These are phyloP conservation scores for Synanthedon myopaeformis DNA, from an alignment of 2,888 invertebrate genomes.

Conservation along the genomic window DNA sequence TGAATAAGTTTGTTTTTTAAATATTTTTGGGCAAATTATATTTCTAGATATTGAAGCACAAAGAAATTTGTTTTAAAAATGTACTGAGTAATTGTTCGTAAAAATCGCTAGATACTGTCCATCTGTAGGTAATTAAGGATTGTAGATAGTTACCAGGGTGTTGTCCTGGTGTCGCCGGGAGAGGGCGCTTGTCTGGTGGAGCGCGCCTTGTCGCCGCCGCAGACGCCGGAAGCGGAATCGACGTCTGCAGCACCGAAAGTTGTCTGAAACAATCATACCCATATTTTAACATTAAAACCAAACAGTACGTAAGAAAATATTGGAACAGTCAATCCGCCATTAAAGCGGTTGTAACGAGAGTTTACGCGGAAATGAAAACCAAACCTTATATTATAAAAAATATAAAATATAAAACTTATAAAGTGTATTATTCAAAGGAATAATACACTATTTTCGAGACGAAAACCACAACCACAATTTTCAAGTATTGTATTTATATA, in stretches of 20 bases:
- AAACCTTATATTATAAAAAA: no score
- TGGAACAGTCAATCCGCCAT: not conserved
- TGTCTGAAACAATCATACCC: slow-evolving; percentile 62
- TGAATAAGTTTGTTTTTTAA: no score
- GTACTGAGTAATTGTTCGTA: no score
- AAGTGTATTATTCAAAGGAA: no score
- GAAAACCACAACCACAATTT: no score
- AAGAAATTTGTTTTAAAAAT: no score
- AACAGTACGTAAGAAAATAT: not conserved
- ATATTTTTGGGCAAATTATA: no score
- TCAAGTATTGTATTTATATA: no score
- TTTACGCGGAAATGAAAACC: not conserved
- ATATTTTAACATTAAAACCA: no score
- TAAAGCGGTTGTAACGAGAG: not conserved
- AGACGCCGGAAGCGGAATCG: slow-evolving; percentile 84
- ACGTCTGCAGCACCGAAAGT: slow-evolving; percentile 77
- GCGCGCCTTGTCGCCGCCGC: slow-evolving; percentile 81
- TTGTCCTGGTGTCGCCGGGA: slow-evolving; percentile 73
- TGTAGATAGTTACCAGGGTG: slow-evolving; percentile 35
- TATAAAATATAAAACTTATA: no score
- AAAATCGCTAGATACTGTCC: not conserved
- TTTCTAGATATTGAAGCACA: no score
- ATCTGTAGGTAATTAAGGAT: not conserved
- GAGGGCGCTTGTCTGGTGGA: slow-evolving; percentile 83
- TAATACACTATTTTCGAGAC: no score